phyloP scores from a whole-genome alignment of 2,113 vertebrate genomes.

The Tragelaphus buxtoni region DNA sequence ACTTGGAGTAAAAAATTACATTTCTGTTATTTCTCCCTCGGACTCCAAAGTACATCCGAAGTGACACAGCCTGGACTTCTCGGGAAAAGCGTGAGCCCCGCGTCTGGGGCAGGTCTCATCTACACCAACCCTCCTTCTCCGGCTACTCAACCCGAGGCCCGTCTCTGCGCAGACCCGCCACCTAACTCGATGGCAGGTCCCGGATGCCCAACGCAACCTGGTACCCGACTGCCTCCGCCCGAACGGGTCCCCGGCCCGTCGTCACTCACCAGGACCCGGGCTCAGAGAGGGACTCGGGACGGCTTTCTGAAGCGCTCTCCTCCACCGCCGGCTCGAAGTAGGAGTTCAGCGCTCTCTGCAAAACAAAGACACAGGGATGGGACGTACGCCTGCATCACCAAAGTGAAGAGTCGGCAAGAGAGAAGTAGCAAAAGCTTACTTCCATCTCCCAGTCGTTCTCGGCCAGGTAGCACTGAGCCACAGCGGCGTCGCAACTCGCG shows the following conservation, averaged over 20 bases:
- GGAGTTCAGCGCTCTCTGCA: constrained; percentile 81
- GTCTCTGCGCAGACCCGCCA: neutral
- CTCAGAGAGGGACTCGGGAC: neutral
- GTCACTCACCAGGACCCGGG: constrained; percentile 62
- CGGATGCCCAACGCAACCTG: neutral
- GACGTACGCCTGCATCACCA: rapidly evolving
- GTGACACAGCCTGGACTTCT: neutral
- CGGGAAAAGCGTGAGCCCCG: too few relatives aligned
- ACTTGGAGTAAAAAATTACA: neutral
- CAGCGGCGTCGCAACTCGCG: constrained; percentile 77
- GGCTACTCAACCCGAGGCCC: too few relatives aligned
- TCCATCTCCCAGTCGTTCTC: constrained; percentile 89
- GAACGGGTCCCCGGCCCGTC: rapidly evolving
- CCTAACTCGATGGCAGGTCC: neutral
- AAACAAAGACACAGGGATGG: constrained; percentile 48
- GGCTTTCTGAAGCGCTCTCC: neutral
- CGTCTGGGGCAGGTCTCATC: neutral
- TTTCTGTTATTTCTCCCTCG: too few relatives aligned
- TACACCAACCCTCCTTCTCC: neutral
- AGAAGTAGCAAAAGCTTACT: constrained; percentile 70
- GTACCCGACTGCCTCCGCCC: rapidly evolving
- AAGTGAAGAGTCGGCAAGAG: too few relatives aligned
- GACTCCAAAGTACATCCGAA: neutral
- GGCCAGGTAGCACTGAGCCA: constrained; percentile 85
- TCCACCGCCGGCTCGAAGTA: constrained; percentile 75